Percentiles rank a stretch among this genome's conserved stretches.
Evolutionary conservation across 2,113 vertebrate genomes (phyloP).

Genomic region (Seriola aureovittata): DNA sequence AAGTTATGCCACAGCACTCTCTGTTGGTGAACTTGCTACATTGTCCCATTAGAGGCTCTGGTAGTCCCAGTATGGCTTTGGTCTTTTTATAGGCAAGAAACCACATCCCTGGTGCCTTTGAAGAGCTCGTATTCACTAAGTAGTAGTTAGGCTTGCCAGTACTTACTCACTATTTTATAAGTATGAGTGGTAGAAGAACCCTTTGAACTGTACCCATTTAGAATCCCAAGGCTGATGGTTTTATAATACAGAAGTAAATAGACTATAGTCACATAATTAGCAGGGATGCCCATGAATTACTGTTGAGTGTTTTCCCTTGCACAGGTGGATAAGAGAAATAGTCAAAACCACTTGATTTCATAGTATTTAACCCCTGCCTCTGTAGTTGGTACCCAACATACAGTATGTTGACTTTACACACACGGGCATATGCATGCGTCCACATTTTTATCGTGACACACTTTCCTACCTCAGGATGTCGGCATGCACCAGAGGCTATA

Average conservation of each 20-base stretch:
- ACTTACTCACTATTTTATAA: conserved; percentile 80
- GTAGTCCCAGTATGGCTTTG: conserved; percentile 66
- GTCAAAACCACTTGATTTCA: conserved; percentile 15
- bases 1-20: conserved; percentile 68
- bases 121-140: conserved; percentile 80
- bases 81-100: conserved; percentile 82
- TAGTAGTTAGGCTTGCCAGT: conserved; percentile 79
- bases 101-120: conserved; percentile 81
- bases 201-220: conserved; percentile 79
- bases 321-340: conserved; percentile 57
- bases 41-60: conserved; percentile 29
- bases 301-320: conserved; percentile 55
- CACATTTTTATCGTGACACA: neutral
- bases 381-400: conserved; percentile 2
- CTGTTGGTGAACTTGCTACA: conserved; percentile 60
- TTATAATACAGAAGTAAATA: conserved; percentile 74
- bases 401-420: conserved; percentile 15
- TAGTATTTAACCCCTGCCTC: neutral
- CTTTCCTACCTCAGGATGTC: conserved; percentile 6
- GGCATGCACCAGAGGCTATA: conserved; percentile 16
- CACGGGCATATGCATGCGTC: neutral
- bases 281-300: conserved; percentile 63
- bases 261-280: conserved; percentile 70
- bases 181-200: conserved; percentile 70
- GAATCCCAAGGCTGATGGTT: conserved; percentile 69